Evolutionary conservation across 2,888 invertebrate species (phyloP), one percentile per base, ranked within the genome.

Genomic region (Drosophila melanosoma): DNA sequence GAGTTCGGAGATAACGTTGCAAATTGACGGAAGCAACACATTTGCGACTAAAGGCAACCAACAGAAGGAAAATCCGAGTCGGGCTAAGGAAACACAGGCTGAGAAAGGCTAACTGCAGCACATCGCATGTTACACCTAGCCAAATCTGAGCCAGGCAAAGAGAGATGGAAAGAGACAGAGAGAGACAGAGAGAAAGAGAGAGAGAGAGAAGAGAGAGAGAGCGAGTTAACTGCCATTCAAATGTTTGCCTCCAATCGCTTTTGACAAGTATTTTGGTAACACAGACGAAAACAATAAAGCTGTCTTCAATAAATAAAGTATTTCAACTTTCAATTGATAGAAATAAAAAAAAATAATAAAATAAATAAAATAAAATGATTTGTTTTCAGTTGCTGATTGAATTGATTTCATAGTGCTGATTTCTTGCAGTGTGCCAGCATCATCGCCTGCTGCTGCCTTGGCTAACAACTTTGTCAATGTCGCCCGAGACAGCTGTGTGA

Each of bases 1-100:
- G 29, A 20, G 65, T 49, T 38, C 42, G 49, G 63, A 64, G 81
- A 82, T 82, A 85, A 71, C 72, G 77, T 69, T 82, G 77, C 81
- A 72, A 83, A 86, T 86, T 86, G 72, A 86, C 77, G 83, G 83
- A 83, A 75, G 86, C 86, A 86, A 81, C 83, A 74, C 79, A 83
- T 80, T 85, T 85, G 63, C 79, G 54, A 53, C 51, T 42, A 36
- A 69, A 72, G 56, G 12, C 56, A n/a, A 2, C 61, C 33, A 56
- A 23, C 40, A 32, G 40, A 7, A 69, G 64, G 11, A 32, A 20
- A 17, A 29, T 15, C 56, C n/a, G 29, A 29, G 20, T 6, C 67
- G 56, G 56, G 59, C 53, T 15, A 23, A 57, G 52, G 17, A 61
- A 49, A 40, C 3, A 35, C 35, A 32, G 40, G n/a, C 40, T n/a